Conservation (phyloP, 2,888 invertebrate genomes). For the Acleris holmiana region DNA sequence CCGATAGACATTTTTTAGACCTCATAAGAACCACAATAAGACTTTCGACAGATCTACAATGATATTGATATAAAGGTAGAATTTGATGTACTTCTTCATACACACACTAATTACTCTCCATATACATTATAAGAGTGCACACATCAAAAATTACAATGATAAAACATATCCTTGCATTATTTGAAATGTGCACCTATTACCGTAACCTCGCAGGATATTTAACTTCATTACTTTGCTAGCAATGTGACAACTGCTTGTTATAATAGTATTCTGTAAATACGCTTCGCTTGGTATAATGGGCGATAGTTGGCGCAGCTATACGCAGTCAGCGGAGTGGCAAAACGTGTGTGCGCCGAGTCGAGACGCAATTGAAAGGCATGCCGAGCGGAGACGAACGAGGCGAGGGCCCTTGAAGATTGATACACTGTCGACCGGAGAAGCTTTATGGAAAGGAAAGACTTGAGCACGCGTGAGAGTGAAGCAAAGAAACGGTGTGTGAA, state of each 20-base stretch:
- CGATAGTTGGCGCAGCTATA: constrained; percentile 38
- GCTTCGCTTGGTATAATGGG: constrained; percentile 50
- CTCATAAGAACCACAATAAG: too few relatives aligned
- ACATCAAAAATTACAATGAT: too few relatives aligned
- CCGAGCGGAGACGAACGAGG: neutral
- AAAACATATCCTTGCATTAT: too few relatives aligned
- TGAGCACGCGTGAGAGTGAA: neutral
- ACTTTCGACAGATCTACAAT: too few relatives aligned
- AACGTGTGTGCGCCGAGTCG: constrained; percentile 49
- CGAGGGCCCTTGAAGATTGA: constrained; percentile 16
- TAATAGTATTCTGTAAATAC: constrained; percentile 40
- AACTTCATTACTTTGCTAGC: constrained; percentile 35
- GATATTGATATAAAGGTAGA: too few relatives aligned
- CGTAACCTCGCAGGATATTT: too few relatives aligned
- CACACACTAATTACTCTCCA: too few relatives aligned
- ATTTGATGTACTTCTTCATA: too few relatives aligned
- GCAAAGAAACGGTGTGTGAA: too few relatives aligned
- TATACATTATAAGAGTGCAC: neutral
- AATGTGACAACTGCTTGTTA: constrained; percentile 57
- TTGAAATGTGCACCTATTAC: too few relatives aligned
- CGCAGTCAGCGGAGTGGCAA: constrained; percentile 55
- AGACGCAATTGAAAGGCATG: constrained; percentile 41
- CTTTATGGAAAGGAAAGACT: constrained; percentile 4
- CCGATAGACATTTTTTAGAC: too few relatives aligned
- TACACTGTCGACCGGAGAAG: constrained; percentile 9